phyloP scores from a whole-genome alignment of 1,140 invertebrate species.

The Drosophila equinoxialis region DNA sequence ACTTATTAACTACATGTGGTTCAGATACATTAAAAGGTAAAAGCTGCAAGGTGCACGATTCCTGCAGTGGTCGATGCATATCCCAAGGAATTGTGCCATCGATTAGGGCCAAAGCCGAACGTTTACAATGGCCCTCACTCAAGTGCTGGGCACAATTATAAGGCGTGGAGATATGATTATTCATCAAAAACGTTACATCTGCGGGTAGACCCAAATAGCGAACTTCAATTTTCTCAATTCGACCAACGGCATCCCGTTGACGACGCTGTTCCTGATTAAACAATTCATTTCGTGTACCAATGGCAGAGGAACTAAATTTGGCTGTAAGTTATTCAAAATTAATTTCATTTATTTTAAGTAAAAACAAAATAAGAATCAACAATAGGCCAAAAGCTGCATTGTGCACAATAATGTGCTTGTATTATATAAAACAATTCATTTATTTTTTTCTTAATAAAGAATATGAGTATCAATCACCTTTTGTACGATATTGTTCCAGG shows the following conservation, averaged over 20 bases:
- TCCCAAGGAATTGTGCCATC: slow-evolving; percentile 93
- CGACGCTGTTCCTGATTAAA: slow-evolving; percentile 91
- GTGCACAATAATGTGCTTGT: slow-evolving; percentile 14
- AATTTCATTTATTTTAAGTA: neutral
- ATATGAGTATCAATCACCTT: slow-evolving; percentile 20
- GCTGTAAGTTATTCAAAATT: slow-evolving; percentile 28
- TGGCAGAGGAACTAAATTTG: slow-evolving; percentile 52
- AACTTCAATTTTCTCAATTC: slow-evolving; percentile 96
- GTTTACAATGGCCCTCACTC: slow-evolving; percentile 88
- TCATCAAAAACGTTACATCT: slow-evolving; percentile 92
- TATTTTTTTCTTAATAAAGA: slow-evolving; percentile 23
- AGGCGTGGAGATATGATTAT: slow-evolving; percentile 95
- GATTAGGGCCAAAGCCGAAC: slow-evolving; percentile 91
- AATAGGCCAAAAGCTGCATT: neutral
- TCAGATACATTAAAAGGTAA: slow-evolving; percentile 90
- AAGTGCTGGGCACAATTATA: slow-evolving; percentile 95
- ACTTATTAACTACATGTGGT: slow-evolving; percentile 87
- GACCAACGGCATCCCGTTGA: slow-evolving; percentile 88
- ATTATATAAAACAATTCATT: slow-evolving; percentile 52
- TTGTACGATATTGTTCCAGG: slow-evolving; percentile 51
- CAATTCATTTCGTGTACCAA: slow-evolving; percentile 86
- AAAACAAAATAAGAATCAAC: neutral
- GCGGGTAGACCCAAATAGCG: slow-evolving; percentile 89
- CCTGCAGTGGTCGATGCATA: slow-evolving; percentile 93
- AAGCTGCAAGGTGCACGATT: slow-evolving; percentile 91